Evolutionary conservation across 1,140 invertebrate genomes (phyloP).

Genomic region (Drosophila jambulina): DNA sequence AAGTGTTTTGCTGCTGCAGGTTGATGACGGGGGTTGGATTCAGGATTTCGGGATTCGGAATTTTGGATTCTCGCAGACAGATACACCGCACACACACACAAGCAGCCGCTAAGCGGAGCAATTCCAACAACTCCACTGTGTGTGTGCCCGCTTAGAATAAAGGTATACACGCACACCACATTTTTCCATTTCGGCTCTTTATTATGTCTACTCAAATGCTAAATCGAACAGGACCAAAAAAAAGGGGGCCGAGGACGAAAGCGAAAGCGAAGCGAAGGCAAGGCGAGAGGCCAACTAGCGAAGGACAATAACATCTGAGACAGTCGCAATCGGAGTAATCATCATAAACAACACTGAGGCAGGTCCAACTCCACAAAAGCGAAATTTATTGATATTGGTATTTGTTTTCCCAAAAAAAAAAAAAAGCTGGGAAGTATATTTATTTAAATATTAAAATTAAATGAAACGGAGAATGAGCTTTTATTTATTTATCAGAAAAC

Average conservation of each 20-base stretch:
- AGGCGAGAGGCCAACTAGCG: slow-evolving; percentile 16
- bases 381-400: slow-evolving; percentile 17
- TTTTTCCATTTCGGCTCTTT: slow-evolving; percentile 60
- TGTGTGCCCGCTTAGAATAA: slow-evolving; percentile 54
- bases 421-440: background rate
- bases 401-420: background rate
- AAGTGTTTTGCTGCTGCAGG: slow-evolving; percentile 77
- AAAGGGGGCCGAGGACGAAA: background rate
- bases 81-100: slow-evolving; percentile 24
- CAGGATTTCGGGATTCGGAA: slow-evolving; percentile 32
- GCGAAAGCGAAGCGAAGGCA: slow-evolving; percentile 1
- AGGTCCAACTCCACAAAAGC: slow-evolving; percentile 18
- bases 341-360: slow-evolving; percentile 33
- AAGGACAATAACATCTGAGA: slow-evolving; percentile 22
- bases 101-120: slow-evolving; percentile 66
- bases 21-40: slow-evolving; percentile 59
- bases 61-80: slow-evolving; percentile 60
- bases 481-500: background rate
- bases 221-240: slow-evolving; percentile 34
- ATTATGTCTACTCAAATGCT: slow-evolving; percentile 68
- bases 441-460: slow-evolving; percentile 15
- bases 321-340: slow-evolving; percentile 17
- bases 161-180: slow-evolving; percentile 39
- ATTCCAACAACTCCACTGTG: slow-evolving; percentile 69
- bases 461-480: background rate